Percentiles rank a stretch among this genome's conserved stretches.
These are phyloP conservation scores for Leptogaster cylindrica DNA, from an alignment of 2,888 invertebrate species.

Conservation along the genomic window DNA sequence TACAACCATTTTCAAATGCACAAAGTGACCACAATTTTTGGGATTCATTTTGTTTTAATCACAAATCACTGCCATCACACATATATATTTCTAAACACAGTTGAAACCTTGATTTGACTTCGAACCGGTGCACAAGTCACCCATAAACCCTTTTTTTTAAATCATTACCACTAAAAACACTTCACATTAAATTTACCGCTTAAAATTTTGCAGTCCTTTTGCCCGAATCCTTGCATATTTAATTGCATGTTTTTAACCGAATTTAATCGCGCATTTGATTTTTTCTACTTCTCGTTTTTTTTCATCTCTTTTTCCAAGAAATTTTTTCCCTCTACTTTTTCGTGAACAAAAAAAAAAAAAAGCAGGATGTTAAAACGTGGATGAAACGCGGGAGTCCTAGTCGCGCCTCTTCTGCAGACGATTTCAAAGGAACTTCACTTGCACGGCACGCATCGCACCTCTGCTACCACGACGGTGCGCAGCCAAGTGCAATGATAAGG, in stretches of 20 bases:
- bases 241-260: too few relatives aligned
- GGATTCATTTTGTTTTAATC: too few relatives aligned
- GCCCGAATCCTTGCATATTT: too few relatives aligned
- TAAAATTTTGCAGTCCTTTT: slow-evolving; percentile 1
- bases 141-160: neutral
- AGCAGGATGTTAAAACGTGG: too few relatives aligned
- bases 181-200: slow-evolving; percentile 4
- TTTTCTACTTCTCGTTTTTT: too few relatives aligned
- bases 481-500: neutral
- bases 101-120: slow-evolving; percentile 9
- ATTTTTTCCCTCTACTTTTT: too few relatives aligned
- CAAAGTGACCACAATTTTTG: too few relatives aligned
- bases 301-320: too few relatives aligned
- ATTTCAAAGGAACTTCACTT: slow-evolving; percentile 10
- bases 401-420: neutral
- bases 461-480: neutral
- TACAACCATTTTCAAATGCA: too few relatives aligned
- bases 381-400: slow-evolving; percentile 24
- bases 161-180: slow-evolving; percentile 26
- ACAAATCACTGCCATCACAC: too few relatives aligned
- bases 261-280: too few relatives aligned
- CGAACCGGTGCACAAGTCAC: neutral
- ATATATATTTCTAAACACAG: neutral
- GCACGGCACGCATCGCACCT: slow-evolving; percentile 1
- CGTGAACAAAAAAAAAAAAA: too few relatives aligned